Base-by-base conservation (phyloP, 2,888 invertebrate species). In the Sesia apiformis region DNA sequence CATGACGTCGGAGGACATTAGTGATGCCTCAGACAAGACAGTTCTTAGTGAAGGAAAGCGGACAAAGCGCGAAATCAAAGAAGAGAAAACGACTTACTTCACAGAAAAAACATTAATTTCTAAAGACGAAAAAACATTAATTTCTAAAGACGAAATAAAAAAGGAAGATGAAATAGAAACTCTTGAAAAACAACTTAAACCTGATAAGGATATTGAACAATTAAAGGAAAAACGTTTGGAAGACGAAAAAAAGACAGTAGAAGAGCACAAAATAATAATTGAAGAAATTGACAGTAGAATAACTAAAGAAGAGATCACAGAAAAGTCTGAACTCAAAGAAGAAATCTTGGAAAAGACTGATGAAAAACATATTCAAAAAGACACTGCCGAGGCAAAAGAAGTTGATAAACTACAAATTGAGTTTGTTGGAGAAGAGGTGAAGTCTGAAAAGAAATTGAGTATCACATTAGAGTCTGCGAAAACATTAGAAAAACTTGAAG, bases 1-100 rank as follows among this genome's bases (percentile, higher is more conserved):
- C n/a, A 58, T 80, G 3, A 75, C 81, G 39, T 85, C 87, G n/a
- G 91, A 92, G 74, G 91, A 92, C 54, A 76, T 90, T 3, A 88
- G 87, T 66, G 86, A 88, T 57, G 58, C 70, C 46, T 86, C 88
- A 46, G 88, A 88, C 52, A 84, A 81, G 67, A 88, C 87, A n/a
- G 76, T 88, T 5, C 59, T 87, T 1, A 84, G 81, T 70, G 86
- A 87, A 67, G 70, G 69, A 4, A 87, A 83, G 57, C 72, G 71
- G 66, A 50, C 59, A 6, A 84, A 81, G 66, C 70, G 74, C 52
- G 81, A 79, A 46, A 42, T 43, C 38, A 49, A 49, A 41, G 54
- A 39, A 42, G 38, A 46, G 23, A 46, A 8, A n/a, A 46, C 46
- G 4, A 46, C 46, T 4, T 23, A 23, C 23, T 23, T 23, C 23